Percentiles rank a stretch among this genome's conserved stretches.
These are phyloP conservation scores for Dryoscopus gambensis DNA, from an alignment of 2,113 vertebrate genomes.

Conservation along the genomic window DNA sequence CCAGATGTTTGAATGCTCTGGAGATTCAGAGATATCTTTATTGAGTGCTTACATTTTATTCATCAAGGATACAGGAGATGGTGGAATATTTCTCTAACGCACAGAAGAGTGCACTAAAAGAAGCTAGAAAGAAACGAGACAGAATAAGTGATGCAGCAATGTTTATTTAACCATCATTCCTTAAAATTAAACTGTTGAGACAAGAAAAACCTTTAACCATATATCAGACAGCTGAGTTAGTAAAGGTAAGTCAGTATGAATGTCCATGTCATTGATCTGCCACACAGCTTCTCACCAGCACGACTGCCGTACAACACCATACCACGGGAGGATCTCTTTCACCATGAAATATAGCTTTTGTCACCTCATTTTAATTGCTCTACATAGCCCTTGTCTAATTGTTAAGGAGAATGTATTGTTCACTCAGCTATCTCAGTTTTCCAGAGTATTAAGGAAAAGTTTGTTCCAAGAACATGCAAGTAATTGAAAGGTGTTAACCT, in stretches of 20 bases:
- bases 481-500: conserved; percentile 3
- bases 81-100: background rate
- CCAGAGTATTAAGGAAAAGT: background rate
- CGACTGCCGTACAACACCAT: background rate
- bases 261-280: no score
- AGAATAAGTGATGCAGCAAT: background rate
- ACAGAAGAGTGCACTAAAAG: background rate
- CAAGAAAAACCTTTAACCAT: background rate
- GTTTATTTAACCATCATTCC: background rate
- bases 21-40: background rate
- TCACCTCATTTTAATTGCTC: background rate
- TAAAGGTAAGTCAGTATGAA: background rate
- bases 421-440: background rate
- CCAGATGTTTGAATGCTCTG: background rate
- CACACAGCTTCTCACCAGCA: background rate
- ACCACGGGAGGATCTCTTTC: background rate
- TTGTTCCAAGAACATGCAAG: background rate
- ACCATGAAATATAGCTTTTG: background rate
- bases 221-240: background rate
- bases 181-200: background rate
- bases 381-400: background rate
- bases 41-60: background rate
- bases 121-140: background rate
- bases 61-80: background rate
- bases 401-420: background rate